Evolutionary conservation across 1,140 invertebrate species (phyloP), one percentile per base, ranked within the genome.

Genomic region (Cryptotermes secundus): DNA sequence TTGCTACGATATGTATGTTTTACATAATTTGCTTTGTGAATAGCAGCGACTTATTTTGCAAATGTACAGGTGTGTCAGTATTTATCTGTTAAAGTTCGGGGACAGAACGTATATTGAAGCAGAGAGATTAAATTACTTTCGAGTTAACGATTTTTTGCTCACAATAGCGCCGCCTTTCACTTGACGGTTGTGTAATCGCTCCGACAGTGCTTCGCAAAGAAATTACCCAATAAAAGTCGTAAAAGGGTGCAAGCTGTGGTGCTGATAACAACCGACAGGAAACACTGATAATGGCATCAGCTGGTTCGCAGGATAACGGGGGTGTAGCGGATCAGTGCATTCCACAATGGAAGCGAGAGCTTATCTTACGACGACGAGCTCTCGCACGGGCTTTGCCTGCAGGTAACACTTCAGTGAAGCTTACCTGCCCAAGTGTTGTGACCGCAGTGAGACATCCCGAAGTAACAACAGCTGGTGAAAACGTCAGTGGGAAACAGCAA

Each of bases 331-430:
- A 88, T 85, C 85, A 84, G 9, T 86, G 80, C 82, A 86, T 93
- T 87, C 93, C 94, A 53, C 93, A 94, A 88, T 95, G 95, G 94
- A 95, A 95, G 88, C 92, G 93, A 85, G 95, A 95, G 88, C 90
- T 95, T 86, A 93, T 95, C 86, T 92, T 94, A 88, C 91, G 94
- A 82, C 92, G 94, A 49, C 88, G 90, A 87, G 89, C 91, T 72
- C 85, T 91, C 87, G 88, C 85, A 83, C 88, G 88, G 84, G 86
- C 87, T 34, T 85, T 87, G 38, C 87, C 82, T 65, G 86, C 88
- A 86, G 89, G 85, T 87, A 90, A 85, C 87, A 89, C 86, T 86
- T 88, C 86, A 83, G 83, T 84, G 87, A 87, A 83, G 87, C 87
- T n/a, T 87, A 88, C 84, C 34, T 87, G 35, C 49, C 85, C 85